Evolutionary conservation across 2,888 invertebrate species (phyloP), one percentile per base, ranked within the genome.

Genomic region (Pilophorus perplexus): DNA sequence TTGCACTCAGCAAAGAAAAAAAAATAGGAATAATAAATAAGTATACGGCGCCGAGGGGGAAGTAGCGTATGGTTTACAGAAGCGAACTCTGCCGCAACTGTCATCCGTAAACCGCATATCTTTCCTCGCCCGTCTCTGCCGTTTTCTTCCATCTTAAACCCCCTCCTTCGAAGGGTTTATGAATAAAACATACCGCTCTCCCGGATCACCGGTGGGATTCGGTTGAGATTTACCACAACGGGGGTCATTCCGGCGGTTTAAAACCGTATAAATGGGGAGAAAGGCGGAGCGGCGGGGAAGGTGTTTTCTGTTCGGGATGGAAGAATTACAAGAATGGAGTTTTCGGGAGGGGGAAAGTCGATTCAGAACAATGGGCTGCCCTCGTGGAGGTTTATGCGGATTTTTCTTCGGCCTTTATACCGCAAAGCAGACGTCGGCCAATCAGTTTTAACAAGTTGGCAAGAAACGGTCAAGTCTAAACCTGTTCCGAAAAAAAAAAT

Each of bases 151-250:
- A 8, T 33, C 12, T 12, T 6, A 33, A 33, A 33, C 6, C 33
- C 33, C 33, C n/a, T n/a, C n/a, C 12, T 8, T 33, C 6, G 33
- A 33, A 33, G n/a, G 28, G 14, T 27, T 52, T 25, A 52, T 52
- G 52, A 28, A 52, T 52, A 52, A 52, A 52, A 52, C 52, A 52
- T 52, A 28, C 28, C 3, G 2, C 3, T n/a, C 22, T 25, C 28
- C n/a, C 52, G 16, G 52, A 52, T 52, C 52, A 52, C 52, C 50
- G 27, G 18, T 10, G 10, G 52, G 52, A 52, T 52, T 52, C 52
- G n/a, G 52, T 52, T 28, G 28, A 18, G 52, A 52, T 52, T 52
- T 52, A 52, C 27, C 28, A 3, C 14, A 20, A n/a, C 50, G 18
- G 27, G n/a, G 52, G 28, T 28, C 52, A 52, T 28, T 28, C 52